Conservation (phyloP, 2,797 vertebrate species). For the Gila robusta region DNA sequence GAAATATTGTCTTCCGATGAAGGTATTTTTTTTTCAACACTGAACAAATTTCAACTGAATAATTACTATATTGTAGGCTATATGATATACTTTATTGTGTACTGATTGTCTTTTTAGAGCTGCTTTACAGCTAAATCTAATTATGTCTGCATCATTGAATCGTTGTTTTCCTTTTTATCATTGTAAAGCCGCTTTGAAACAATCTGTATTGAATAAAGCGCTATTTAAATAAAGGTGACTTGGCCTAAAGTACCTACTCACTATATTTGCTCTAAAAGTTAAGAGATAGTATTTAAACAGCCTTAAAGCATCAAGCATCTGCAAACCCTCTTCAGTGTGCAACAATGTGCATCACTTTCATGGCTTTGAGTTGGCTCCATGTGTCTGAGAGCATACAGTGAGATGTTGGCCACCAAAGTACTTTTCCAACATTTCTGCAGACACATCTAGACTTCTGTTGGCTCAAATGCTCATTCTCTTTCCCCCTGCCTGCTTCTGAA, state of each 20-base stretch:
- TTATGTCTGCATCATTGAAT: background rate
- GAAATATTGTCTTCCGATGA: background rate
- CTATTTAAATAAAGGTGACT: background rate
- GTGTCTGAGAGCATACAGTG: background rate
- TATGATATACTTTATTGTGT: no score
- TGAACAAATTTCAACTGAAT: background rate
- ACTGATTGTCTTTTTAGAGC: no score
- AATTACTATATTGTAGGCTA: background rate
- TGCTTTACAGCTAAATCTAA: background rate
- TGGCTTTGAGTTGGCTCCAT: background rate
- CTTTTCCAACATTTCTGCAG: conserved; percentile 15
- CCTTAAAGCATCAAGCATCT: background rate
- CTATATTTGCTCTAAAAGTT: background rate
- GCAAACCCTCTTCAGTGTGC: background rate
- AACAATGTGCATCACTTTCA: background rate
- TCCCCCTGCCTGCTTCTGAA: conserved; percentile 80
- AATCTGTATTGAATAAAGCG: background rate
- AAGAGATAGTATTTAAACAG: background rate
- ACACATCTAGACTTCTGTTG: conserved; percentile 13
- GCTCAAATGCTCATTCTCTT: conserved; percentile 66
- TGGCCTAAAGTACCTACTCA: background rate
- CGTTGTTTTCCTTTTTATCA: background rate
- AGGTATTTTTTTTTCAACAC: background rate
- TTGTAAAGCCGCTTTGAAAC: background rate
- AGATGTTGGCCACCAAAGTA: conserved; percentile 21